These are phyloP conservation scores for Pachycephus smyrnensis DNA, from an alignment of 2,888 invertebrate species.

Conservation along the genomic window DNA sequence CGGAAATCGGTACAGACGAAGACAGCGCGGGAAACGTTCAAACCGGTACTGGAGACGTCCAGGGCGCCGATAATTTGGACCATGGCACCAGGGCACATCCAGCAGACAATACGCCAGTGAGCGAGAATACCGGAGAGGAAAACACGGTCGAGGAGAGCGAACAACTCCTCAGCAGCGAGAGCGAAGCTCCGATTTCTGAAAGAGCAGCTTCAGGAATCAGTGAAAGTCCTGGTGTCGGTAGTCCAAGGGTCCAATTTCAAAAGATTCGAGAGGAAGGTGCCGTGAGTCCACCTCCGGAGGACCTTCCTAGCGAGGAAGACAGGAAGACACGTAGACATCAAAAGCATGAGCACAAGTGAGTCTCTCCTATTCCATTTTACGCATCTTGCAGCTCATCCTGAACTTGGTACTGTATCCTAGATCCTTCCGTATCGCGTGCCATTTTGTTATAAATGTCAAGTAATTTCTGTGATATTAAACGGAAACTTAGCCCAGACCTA, in stretches of 20 bases:
- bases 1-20: slow-evolving; percentile 57
- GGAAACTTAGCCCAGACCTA: slow-evolving; percentile 11
- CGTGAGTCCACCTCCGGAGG: slow-evolving; percentile 27
- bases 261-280: slow-evolving; percentile 58
- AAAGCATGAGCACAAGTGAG: slow-evolving; percentile 63
- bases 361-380: background rate
- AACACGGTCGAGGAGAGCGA: slow-evolving; percentile 38
- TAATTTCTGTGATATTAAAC: background rate
- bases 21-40: slow-evolving; percentile 40
- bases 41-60: slow-evolving; percentile 15
- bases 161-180: slow-evolving; percentile 46
- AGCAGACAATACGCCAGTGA: slow-evolving; percentile 38
- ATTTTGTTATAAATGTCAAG: background rate
- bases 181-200: slow-evolving; percentile 61
- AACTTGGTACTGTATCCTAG: background rate
- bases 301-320: slow-evolving; percentile 53
- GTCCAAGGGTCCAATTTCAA: slow-evolving; percentile 62
- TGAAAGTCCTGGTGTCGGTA: slow-evolving; percentile 53
- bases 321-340: slow-evolving; percentile 59
- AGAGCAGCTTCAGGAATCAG: slow-evolving; percentile 58
- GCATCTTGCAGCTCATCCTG: background rate
- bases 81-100: slow-evolving; percentile 45
- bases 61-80: slow-evolving; percentile 35
- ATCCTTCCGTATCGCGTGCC: background rate
- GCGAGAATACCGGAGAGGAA: slow-evolving; percentile 47